Percentiles rank a stretch among this genome's conserved stretches.
These are phyloP conservation scores for Euclidia mi DNA, from an alignment of 2,888 invertebrate genomes.

Conservation along the genomic window DNA sequence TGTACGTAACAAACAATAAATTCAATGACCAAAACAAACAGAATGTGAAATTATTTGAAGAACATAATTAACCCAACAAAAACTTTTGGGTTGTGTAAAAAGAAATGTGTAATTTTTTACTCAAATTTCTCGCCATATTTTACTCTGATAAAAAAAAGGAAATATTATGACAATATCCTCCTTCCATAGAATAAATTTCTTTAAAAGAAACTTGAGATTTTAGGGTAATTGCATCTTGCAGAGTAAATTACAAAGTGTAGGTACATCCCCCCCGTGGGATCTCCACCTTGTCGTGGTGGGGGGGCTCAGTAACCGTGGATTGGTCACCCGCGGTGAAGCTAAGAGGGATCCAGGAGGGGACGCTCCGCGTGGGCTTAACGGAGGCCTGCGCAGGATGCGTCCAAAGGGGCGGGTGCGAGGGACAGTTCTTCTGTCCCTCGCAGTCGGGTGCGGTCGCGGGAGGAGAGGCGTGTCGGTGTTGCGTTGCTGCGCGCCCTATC, in stretches of 20 bases:
- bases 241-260: conserved; percentile 4
- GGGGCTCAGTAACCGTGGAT: too few relatives aligned
- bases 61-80: conserved; percentile 49
- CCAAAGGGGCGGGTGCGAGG: too few relatives aligned
- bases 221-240: conserved; percentile 12
- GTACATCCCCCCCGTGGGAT: too few relatives aligned
- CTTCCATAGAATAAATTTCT: conserved; percentile 26
- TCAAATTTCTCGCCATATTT: conserved; percentile 40
- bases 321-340: too few relatives aligned
- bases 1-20: conserved; percentile 29
- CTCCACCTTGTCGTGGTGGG: too few relatives aligned
- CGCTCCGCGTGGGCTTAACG: too few relatives aligned
- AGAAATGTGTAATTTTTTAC: conserved; percentile 37
- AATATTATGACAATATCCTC: conserved; percentile 41
- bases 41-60: conserved; percentile 39
- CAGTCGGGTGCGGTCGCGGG: too few relatives aligned
- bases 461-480: too few relatives aligned
- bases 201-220: conserved; percentile 18
- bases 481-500: too few relatives aligned
- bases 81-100: conserved; percentile 43
- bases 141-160: conserved; percentile 30
- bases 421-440: too few relatives aligned
- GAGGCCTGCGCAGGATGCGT: too few relatives aligned
- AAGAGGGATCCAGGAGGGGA: too few relatives aligned
- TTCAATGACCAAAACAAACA: conserved; percentile 34